These are phyloP conservation scores for Digitonthophagus gazella DNA, from an alignment of 2,888 invertebrate genomes.

Conservation along the genomic window DNA sequence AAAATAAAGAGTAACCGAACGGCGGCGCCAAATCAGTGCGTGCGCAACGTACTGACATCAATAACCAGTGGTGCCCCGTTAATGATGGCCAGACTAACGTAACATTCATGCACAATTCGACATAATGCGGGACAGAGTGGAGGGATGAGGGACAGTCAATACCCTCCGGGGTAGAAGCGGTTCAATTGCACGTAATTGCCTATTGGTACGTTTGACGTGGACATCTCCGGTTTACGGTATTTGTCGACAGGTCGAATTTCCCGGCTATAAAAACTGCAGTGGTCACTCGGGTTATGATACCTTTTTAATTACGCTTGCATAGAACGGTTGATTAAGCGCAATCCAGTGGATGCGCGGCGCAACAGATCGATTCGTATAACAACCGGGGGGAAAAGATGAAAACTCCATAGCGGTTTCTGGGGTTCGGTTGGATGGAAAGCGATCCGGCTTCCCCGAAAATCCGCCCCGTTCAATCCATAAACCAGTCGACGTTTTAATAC, in stretches of 20 bases:
- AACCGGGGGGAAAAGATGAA: neutral
- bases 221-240: neutral
- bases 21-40: neutral
- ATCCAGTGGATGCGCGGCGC: too few relatives aligned
- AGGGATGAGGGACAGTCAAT: neutral
- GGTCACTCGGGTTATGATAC: neutral
- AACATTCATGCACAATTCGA: neutral
- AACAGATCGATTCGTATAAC: neutral
- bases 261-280: neutral
- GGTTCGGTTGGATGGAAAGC: neutral
- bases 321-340: too few relatives aligned
- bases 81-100: neutral
- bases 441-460: neutral
- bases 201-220: neutral
- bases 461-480: neutral
- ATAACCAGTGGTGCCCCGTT: neutral
- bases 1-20: neutral
- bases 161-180: neutral
- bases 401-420: neutral
- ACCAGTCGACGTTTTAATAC: neutral
- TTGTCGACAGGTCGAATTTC: neutral
- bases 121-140: neutral
- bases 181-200: neutral
- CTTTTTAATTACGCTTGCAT: neutral
- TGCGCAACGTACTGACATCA: neutral